phyloP scores from a whole-genome alignment of 2,797 vertebrate species.

The Peromyscus nudipes region DNA sequence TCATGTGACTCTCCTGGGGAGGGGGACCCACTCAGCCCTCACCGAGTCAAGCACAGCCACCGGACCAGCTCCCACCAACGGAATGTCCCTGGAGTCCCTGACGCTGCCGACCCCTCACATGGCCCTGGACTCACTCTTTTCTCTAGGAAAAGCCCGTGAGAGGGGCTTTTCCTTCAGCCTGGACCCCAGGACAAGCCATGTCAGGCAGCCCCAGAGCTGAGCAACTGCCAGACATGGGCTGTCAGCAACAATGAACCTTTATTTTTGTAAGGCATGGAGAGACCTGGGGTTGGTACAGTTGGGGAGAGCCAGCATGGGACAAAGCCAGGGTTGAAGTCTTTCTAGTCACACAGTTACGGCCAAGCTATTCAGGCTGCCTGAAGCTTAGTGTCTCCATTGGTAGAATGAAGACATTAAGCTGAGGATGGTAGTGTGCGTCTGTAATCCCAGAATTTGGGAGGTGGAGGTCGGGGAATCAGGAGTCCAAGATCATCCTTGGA shows the following conservation, averaged over 20 bases:
- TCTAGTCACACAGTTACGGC: background rate
- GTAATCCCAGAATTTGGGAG: background rate
- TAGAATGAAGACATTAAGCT: background rate
- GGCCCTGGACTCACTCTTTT: background rate
- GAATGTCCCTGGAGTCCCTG: background rate
- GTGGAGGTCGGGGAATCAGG: background rate
- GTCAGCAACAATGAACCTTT: background rate
- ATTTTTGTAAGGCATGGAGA: background rate
- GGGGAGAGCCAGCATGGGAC: background rate
- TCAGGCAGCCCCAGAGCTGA: background rate
- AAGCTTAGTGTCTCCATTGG: constrained; percentile 8
- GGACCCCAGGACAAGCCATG: background rate
- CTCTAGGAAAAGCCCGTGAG: background rate
- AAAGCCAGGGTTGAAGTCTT: background rate
- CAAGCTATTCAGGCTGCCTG: background rate
- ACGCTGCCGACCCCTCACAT: background rate
- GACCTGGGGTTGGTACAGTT: background rate
- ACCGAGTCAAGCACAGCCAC: background rate
- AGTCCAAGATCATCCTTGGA: background rate
- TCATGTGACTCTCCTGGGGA: constrained; percentile 32
- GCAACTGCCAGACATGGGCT: background rate
- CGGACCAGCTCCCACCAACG: background rate
- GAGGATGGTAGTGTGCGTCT: background rate
- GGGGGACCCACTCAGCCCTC: background rate
- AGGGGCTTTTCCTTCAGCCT: background rate